Evolutionary conservation across 1,140 invertebrate species (phyloP).

Genomic region (Orussus abietinus): DNA sequence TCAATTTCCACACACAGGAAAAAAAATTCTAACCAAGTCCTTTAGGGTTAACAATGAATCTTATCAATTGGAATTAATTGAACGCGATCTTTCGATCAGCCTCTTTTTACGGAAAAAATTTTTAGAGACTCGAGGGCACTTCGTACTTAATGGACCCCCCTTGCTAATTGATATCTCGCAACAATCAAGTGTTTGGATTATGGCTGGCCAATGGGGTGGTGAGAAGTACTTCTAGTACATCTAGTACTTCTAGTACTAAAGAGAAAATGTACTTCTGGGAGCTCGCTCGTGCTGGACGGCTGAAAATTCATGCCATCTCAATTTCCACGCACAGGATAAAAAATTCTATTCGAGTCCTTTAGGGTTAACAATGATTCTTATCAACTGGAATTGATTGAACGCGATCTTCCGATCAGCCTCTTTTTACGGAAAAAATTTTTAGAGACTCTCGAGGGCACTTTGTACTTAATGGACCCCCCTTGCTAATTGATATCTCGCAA

Average conservation of each 20-base stretch:
- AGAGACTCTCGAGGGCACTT: constrained; percentile 14
- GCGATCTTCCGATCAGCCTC: too few relatives aligned
- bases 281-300: constrained; percentile 88
- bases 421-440: too few relatives aligned
- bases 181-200: constrained; percentile 53
- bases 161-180: constrained; percentile 49
- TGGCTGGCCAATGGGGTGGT: constrained; percentile 21
- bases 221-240: not conserved
- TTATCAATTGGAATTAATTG: too few relatives aligned
- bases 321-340: too few relatives aligned
- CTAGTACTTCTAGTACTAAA: too few relatives aligned
- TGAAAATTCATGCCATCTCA: constrained; percentile 44
- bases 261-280: constrained; percentile 58
- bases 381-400: too few relatives aligned
- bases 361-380: too few relatives aligned
- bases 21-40: too few relatives aligned
- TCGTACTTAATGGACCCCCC: constrained; percentile 19
- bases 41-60: too few relatives aligned
- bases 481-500: constrained; percentile 49
- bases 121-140: constrained; percentile 13
- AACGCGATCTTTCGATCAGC: too few relatives aligned
- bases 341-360: too few relatives aligned
- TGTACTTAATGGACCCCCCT: constrained; percentile 20
- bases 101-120: too few relatives aligned
- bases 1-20: constrained; percentile 5